Evolutionary conservation across 2,113 vertebrate genomes (phyloP).

Genomic region (Clupea harengus): DNA sequence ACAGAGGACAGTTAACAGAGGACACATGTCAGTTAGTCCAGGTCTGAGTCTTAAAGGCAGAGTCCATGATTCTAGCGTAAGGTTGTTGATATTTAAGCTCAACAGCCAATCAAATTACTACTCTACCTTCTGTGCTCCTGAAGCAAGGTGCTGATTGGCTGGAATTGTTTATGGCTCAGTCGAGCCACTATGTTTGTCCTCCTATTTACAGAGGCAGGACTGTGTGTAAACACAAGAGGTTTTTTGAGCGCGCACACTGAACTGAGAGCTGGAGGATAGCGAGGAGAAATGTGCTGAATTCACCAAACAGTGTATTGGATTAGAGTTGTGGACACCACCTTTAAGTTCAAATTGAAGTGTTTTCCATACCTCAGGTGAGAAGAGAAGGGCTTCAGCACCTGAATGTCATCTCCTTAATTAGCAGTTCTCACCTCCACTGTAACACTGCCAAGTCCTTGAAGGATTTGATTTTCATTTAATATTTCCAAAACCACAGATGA

Average conservation of each 20-base stretch:
- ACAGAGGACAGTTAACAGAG: no score
- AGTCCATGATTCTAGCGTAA: no score
- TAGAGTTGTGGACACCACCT: background rate
- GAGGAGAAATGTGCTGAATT: background rate
- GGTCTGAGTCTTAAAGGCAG: no score
- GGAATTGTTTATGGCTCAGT: no score
- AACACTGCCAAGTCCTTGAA: background rate
- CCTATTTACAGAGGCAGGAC: background rate
- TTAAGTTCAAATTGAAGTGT: background rate
- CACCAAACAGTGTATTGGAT: background rate
- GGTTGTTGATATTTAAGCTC: no score
- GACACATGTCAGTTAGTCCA: no score
- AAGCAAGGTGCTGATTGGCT: no score
- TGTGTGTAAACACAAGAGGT: no score
- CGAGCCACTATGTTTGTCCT: background rate
- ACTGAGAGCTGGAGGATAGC: background rate
- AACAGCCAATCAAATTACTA: no score
- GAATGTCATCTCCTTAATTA: background rate
- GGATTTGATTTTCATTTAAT: background rate
- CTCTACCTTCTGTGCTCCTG: no score
- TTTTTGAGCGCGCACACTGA: background rate
- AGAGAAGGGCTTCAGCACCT: background rate
- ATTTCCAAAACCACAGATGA: background rate
- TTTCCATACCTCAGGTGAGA: background rate
- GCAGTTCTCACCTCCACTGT: background rate